phyloP scores from a whole-genome alignment of 2,113 vertebrate species.

The Leucosticte australis region DNA sequence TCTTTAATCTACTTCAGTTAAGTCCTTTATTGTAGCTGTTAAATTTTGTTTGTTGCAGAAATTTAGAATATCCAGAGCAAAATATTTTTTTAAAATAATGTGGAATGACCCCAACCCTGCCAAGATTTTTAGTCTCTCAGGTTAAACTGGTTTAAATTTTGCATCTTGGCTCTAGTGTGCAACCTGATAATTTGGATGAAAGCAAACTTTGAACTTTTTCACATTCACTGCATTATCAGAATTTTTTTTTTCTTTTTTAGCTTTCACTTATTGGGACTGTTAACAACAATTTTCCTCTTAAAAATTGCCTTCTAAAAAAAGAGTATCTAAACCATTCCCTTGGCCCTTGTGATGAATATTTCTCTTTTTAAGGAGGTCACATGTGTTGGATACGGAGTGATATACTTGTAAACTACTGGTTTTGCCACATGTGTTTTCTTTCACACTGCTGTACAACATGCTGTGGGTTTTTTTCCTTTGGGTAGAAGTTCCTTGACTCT shows the following conservation, averaged over 20 bases:
- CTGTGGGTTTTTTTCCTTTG: background rate
- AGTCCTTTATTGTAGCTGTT: background rate
- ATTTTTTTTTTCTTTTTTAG: background rate
- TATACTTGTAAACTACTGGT: background rate
- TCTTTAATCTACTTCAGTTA: background rate
- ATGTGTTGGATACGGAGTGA: background rate
- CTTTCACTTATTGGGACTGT: background rate
- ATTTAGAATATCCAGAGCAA: background rate
- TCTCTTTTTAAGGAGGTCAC: background rate
- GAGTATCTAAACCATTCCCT: background rate
- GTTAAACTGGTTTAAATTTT: background rate
- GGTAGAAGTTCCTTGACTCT: background rate
- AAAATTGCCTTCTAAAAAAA: background rate
- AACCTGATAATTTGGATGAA: background rate
- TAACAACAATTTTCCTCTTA: background rate
- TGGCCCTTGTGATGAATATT: background rate
- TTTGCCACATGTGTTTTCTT: background rate
- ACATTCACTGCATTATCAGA: background rate
- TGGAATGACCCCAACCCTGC: background rate
- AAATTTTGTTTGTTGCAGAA: background rate
- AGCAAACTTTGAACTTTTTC: background rate
- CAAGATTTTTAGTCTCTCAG: background rate
- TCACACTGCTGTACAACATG: background rate
- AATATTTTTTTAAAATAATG: rapidly evolving
- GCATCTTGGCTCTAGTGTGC: background rate